Conservation (phyloP, 2,797 vertebrate genomes). For the Taeniopygia guttata region DNA sequence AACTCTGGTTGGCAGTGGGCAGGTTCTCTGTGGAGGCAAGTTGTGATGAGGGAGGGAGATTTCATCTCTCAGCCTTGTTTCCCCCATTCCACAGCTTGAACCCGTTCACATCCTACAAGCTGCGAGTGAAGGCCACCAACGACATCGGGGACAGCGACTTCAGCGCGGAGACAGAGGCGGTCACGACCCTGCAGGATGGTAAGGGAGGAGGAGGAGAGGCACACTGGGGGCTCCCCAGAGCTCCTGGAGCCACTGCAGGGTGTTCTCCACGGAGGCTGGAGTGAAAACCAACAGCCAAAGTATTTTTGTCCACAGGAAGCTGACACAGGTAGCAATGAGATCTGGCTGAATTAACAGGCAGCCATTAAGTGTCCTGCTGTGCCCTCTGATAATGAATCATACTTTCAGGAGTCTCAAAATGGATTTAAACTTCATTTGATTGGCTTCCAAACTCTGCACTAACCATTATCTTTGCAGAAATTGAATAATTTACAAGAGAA, state of each 20-base stretch:
- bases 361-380: neutral
- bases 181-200: conserved; percentile 86
- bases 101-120: conserved; percentile 89
- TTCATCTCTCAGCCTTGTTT: neutral
- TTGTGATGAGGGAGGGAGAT: neutral
- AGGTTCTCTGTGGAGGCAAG: neutral
- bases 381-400: conserved; percentile 53
- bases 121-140: conserved; percentile 88
- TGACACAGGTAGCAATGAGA: conserved; percentile 5
- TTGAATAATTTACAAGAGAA: conserved; percentile 70
- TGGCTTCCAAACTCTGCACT: conserved; percentile 64
- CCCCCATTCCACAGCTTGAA: conserved; percentile 74
- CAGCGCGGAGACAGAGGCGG: conserved; percentile 82
- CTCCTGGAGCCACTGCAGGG: neutral
- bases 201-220: conserved; percentile 26
- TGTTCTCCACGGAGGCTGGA: neutral
- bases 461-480: conserved; percentile 70
- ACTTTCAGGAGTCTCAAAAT: conserved; percentile 56
- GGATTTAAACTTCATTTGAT: conserved; percentile 59
- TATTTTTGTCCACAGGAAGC: neutral
- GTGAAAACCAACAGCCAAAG: neutral
- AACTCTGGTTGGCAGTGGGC: neutral
- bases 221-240: accelerated
- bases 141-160: conserved; percentile 88
- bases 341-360: neutral